phyloP scores from a whole-genome alignment of 2,113 vertebrate species.

The Otolemur garnettii region DNA sequence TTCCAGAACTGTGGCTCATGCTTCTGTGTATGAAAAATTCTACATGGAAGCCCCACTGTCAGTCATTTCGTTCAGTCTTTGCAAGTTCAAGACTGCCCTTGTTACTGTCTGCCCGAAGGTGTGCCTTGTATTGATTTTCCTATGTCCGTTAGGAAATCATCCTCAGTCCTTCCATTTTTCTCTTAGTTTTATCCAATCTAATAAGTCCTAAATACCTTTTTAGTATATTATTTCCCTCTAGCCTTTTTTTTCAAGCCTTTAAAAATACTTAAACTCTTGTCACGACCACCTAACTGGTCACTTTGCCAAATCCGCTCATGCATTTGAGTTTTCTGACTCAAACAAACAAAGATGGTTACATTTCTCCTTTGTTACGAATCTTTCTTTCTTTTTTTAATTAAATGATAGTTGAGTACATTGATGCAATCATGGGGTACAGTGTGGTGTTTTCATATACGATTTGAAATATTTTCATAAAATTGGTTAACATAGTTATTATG shows the following conservation, averaged over 20 bases:
- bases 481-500: too few relatives aligned
- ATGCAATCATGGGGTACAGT: too few relatives aligned
- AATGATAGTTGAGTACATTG: too few relatives aligned
- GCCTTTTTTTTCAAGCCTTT: neutral
- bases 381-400: too few relatives aligned
- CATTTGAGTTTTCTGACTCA: neutral
- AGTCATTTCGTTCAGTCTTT: neutral
- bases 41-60: neutral
- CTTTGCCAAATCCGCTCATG: neutral
- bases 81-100: neutral
- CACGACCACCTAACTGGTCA: neutral
- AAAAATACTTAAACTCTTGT: neutral
- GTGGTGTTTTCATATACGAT: too few relatives aligned
- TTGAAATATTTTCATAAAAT: too few relatives aligned
- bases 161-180: too few relatives aligned
- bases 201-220: neutral
- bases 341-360: neutral
- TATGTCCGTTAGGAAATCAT: fast-evolving
- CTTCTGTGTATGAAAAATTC: neutral
- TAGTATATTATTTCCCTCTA: neutral
- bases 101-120: neutral
- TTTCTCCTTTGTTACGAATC: neutral
- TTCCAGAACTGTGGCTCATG: neutral
- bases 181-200: neutral
- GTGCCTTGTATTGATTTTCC: neutral